Evolutionary conservation across 1,140 invertebrate species (phyloP).

Genomic region (Brachystomella parvula): DNA sequence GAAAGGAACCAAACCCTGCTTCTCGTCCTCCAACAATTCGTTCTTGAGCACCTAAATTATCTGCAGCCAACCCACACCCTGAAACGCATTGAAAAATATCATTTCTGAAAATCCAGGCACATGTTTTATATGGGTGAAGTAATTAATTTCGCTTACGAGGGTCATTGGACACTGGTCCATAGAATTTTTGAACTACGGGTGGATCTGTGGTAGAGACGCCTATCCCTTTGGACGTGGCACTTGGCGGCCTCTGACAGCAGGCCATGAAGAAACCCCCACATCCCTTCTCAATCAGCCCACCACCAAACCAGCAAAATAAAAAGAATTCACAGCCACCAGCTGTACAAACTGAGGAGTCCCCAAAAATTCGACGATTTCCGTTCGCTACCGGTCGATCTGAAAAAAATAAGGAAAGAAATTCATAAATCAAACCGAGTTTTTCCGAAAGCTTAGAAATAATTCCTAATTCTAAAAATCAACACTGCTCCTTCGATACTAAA

Average conservation of each 20-base stretch:
- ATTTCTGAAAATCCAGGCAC: neutral
- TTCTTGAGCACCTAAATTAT: constrained; percentile 68
- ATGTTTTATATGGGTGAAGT: neutral
- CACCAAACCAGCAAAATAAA: constrained; percentile 69
- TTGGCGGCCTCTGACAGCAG: constrained; percentile 67
- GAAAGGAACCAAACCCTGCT: constrained; percentile 72
- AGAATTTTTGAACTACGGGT: constrained; percentile 45
- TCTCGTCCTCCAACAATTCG: constrained; percentile 84
- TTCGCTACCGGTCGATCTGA: constrained; percentile 5
- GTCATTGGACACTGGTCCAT: constrained; percentile 50
- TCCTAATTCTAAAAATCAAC: too few relatives aligned
- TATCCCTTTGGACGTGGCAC: constrained; percentile 58
- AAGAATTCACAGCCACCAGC: constrained; percentile 84
- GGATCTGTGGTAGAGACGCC: constrained; percentile 38
- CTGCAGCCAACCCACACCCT: constrained; percentile 77
- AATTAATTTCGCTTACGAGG: constrained; percentile 41
- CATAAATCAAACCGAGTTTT: neutral
- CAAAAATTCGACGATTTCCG: constrained; percentile 36
- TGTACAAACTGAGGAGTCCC: constrained; percentile 50
- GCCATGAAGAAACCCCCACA: constrained; percentile 73
- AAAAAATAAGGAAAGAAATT: constrained; percentile 7
- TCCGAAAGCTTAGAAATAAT: neutral
- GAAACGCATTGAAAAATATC: constrained; percentile 12
- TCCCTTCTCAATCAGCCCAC: constrained; percentile 73
- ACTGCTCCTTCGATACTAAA: too few relatives aligned